These are phyloP conservation scores for Petrocephalus zakoni DNA, from an alignment of 2,113 vertebrate genomes.

Conservation along the genomic window DNA sequence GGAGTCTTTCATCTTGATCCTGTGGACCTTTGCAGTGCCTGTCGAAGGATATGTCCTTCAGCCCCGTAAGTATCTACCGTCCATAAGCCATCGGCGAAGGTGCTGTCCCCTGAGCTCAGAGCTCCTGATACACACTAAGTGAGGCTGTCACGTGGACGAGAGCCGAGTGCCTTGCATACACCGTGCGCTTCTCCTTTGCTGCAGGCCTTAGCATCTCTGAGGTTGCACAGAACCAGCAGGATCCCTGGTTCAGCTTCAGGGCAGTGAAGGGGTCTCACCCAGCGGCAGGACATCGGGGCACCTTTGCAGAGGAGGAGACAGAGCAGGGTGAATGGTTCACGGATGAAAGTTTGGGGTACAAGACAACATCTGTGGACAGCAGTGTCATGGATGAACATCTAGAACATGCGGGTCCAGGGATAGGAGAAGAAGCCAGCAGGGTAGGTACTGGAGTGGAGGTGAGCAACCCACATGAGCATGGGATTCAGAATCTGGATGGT, in stretches of 20 bases:
- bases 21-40: slow-evolving; percentile 35
- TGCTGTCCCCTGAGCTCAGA: neutral
- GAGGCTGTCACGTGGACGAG: neutral
- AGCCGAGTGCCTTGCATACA: neutral
- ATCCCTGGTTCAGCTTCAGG: neutral
- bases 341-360: neutral
- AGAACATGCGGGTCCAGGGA: slow-evolving; percentile 3
- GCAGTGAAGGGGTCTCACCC: neutral
- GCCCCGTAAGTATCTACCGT: slow-evolving; percentile 47
- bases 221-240: neutral
- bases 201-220: neutral
- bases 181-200: neutral
- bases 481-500: neutral
- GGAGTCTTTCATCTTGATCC: slow-evolving; percentile 37
- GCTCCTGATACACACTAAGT: neutral
- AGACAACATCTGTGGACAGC: neutral
- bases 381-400: neutral
- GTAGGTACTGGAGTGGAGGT: slow-evolving; percentile 6
- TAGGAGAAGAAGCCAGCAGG: neutral
- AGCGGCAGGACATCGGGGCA: neutral
- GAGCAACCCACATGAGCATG: neutral
- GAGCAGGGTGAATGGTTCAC: neutral
- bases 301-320: neutral
- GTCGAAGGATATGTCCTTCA: slow-evolving; percentile 36
- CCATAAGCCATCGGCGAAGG: neutral